Evolutionary conservation across 2,113 vertebrate genomes (phyloP).

Genomic region (Leptocoma aspasia): DNA sequence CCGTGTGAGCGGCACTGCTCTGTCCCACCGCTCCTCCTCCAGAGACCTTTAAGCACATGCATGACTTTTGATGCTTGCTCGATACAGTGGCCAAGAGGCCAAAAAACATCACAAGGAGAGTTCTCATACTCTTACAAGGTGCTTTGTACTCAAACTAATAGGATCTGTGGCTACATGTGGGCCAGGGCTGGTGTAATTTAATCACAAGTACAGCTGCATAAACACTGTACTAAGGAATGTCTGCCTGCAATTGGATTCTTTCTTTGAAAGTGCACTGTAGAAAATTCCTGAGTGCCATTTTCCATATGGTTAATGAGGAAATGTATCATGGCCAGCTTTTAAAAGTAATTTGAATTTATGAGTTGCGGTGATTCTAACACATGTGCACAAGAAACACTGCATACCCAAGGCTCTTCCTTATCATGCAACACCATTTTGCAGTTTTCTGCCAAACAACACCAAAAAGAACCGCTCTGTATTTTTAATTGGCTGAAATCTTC

Average conservation of each 20-base stretch:
- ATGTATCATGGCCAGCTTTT: conserved; percentile 85
- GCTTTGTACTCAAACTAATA: conserved; percentile 82
- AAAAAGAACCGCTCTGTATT: conserved; percentile 68
- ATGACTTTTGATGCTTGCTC: conserved; percentile 82
- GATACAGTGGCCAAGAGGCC: conserved; percentile 82
- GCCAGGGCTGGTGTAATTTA: conserved; percentile 86
- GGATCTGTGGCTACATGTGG: conserved; percentile 81
- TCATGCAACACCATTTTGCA: conserved; percentile 66
- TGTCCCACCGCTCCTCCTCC: conserved; percentile 78
- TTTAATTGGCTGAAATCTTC: conserved; percentile 72
- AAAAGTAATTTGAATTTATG: conserved; percentile 82
- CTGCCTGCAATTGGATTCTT: conserved; percentile 88
- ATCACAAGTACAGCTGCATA: conserved; percentile 94
- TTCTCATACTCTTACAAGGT: conserved; percentile 81
- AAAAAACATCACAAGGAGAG: conserved; percentile 78
- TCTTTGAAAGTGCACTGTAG: conserved; percentile 86
- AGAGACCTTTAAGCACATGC: conserved; percentile 80
- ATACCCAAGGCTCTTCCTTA: conserved; percentile 74
- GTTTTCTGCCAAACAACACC: conserved; percentile 71
- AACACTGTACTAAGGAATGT: conserved; percentile 92
- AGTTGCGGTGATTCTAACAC: conserved; percentile 74
- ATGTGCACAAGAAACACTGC: conserved; percentile 69
- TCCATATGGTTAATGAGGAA: conserved; percentile 91
- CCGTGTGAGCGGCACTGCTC: conserved; percentile 84
- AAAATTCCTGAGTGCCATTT: conserved; percentile 85